Base-by-base conservation (phyloP, 2,888 invertebrate species). In the Myopa tessellatipennis region DNA sequence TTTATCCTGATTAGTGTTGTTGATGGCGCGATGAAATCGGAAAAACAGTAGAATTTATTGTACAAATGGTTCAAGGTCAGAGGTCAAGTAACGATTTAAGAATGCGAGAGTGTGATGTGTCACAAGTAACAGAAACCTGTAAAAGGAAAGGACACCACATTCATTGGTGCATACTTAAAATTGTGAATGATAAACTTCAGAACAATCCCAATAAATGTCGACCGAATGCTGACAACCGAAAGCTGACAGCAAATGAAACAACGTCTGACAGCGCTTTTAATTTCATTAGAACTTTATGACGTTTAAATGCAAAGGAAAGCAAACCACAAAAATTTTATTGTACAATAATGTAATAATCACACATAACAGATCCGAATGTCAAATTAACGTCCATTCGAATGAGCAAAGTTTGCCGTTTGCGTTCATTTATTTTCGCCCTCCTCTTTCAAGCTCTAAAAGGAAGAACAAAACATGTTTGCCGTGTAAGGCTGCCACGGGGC, bases 341-440 rank as follows among this genome's bases (percentile, higher is more conserved):
- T 18, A 58, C 38, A 67, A 58, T 26, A 76, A 71, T 76, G 79
- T 80, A 82, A 81, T 80, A 79, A 79, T 68, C 74, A 55, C 61
- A 70, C 58, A 76, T 74, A 78, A 79, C 78, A 68, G 79, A 81
- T 79, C 80, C 80, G 78, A 80, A 81, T 80, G 80, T 80, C 81
- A 82, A 82, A 82, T 81, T 79, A 82, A 82, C 76, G 80, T 79
- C 79, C 71, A 74, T 60, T 73, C 76, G 72, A 78, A 68, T 69
- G 40, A n/a, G 68, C 38, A 60, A 75, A 75, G 68, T 75, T 75
- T 52, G 45, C 65, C 52, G n/a, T 65, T 60, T 74, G n/a, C 65
- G 26, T 74, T 61, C 40, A 61, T 72, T 60, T 72, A 61, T 40
- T 12, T 52, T 45, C 36, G 58, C 18, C 36, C 26, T 55, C 45